These are phyloP conservation scores for Microplitis manilae DNA, from an alignment of 2,888 invertebrate species.

Conservation along the genomic window DNA sequence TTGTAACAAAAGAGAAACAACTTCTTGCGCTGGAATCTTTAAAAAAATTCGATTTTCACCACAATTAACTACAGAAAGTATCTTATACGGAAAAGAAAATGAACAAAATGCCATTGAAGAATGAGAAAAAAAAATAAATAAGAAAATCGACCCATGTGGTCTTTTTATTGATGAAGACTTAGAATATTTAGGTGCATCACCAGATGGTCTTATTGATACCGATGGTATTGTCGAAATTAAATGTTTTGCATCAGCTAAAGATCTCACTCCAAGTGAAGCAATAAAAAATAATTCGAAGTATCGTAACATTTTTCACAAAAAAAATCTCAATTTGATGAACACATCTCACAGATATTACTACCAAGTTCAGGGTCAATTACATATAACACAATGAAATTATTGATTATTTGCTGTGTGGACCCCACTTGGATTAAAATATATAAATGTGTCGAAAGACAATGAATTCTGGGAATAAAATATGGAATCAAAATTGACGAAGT, in stretches of 20 bases:
- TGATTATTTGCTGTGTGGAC: slow-evolving; percentile 53
- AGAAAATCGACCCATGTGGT: slow-evolving; percentile 49
- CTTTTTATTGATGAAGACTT: slow-evolving; percentile 53
- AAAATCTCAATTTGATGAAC: slow-evolving; percentile 23
- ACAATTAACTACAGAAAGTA: slow-evolving; percentile 38
- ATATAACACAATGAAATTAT: slow-evolving; percentile 49
- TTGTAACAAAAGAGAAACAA: slow-evolving; percentile 9
- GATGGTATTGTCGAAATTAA: slow-evolving; percentile 53
- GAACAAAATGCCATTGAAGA: slow-evolving; percentile 43
- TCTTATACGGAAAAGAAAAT: slow-evolving; percentile 47
- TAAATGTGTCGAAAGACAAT: slow-evolving; percentile 47
- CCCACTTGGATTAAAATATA: slow-evolving; percentile 37
- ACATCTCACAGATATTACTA: slow-evolving; percentile 28
- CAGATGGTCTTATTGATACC: slow-evolving; percentile 51
- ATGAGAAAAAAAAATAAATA: slow-evolving; percentile 31
- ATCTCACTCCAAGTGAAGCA: slow-evolving; percentile 41
- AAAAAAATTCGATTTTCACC: slow-evolving; percentile 34
- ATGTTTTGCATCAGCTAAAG: slow-evolving; percentile 47
- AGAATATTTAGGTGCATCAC: slow-evolving; percentile 50
- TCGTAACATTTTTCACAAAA: no score
- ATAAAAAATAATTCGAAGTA: no score
- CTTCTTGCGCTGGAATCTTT: no score
- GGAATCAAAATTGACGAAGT: slow-evolving; percentile 40
- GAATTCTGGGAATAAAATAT: slow-evolving; percentile 49
- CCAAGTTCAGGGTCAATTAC: slow-evolving; percentile 53